Conservation (phyloP, 2,888 invertebrate species). For the Thera obeliscata region DNA sequence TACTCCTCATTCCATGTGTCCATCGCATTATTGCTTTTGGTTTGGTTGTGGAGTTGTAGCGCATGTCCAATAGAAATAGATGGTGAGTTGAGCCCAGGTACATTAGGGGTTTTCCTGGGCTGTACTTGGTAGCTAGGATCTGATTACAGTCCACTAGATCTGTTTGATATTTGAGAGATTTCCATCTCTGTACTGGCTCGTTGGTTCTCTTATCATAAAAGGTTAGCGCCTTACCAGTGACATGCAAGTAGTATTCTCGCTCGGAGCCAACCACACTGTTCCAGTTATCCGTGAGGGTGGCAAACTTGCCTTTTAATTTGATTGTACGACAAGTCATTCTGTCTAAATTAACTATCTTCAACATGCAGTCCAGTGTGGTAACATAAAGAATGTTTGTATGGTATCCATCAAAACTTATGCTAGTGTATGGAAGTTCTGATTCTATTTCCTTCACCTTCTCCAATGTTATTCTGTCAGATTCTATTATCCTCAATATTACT, state of each 20-base stretch:
- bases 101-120: conserved; percentile 55
- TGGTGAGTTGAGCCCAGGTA: conserved; percentile 73
- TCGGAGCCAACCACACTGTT: conserved; percentile 67
- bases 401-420: conserved; percentile 70
- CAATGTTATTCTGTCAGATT: conserved; percentile 48
- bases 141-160: conserved; percentile 65
- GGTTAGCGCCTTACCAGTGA: conserved; percentile 59
- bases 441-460: conserved; percentile 64
- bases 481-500: conserved; percentile 61
- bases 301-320: conserved; percentile 55
- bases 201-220: conserved; percentile 74
- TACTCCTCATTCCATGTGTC: conserved; percentile 83
- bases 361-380: conserved; percentile 60
- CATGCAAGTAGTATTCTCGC: conserved; percentile 62
- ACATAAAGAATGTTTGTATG: conserved; percentile 72
- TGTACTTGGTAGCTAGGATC: conserved; percentile 64
- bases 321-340: conserved; percentile 64
- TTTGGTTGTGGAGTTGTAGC: conserved; percentile 53
- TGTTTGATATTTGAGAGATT: conserved; percentile 53
- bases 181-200: conserved; percentile 54
- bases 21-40: conserved; percentile 76
- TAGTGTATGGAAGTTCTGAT: conserved; percentile 66
- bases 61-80: conserved; percentile 67
- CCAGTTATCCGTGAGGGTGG: conserved; percentile 67
- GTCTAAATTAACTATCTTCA: conserved; percentile 71